phyloP scores from a whole-genome alignment of 2,113 vertebrate genomes.

The Datnioides undecimradiatus region DNA sequence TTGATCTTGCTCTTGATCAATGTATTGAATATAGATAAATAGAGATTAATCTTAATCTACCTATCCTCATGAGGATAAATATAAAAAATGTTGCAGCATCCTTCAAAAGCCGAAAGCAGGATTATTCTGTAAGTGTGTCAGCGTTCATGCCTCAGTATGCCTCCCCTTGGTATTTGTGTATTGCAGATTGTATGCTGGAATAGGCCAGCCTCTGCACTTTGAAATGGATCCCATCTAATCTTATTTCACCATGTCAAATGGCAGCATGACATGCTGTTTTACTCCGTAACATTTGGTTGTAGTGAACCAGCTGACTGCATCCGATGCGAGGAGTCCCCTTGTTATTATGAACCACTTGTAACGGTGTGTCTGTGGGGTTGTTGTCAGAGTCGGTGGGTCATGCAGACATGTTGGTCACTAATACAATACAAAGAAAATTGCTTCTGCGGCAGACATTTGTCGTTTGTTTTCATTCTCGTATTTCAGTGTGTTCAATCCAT shows the following conservation, averaged over 20 bases:
- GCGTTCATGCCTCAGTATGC: slow-evolving; percentile 61
- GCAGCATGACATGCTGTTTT: slow-evolving; percentile 85
- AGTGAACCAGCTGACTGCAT: slow-evolving; percentile 80
- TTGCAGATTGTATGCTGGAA: slow-evolving; percentile 54
- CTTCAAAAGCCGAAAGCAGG: slow-evolving; percentile 23
- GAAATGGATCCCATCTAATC: slow-evolving; percentile 85
- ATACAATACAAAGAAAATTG: slow-evolving; percentile 87
- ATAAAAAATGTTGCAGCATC: slow-evolving; percentile 18
- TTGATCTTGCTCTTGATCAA: slow-evolving; percentile 10
- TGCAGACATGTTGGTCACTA: slow-evolving; percentile 80
- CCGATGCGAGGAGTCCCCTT: slow-evolving; percentile 76
- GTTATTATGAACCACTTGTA: slow-evolving; percentile 83
- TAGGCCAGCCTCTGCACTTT: slow-evolving; percentile 71
- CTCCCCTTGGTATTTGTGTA: slow-evolving; percentile 54
- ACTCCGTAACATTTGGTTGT: slow-evolving; percentile 83
- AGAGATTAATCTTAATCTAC: slow-evolving; percentile 17
- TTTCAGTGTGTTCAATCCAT: slow-evolving; percentile 55
- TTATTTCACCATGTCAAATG: slow-evolving; percentile 84
- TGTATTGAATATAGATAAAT: slow-evolving; percentile 5
- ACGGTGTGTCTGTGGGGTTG: slow-evolving; percentile 75
- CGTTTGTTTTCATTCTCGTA: slow-evolving; percentile 61
- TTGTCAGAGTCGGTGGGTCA: slow-evolving; percentile 75
- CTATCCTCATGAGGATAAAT: slow-evolving; percentile 27
- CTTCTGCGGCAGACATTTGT: slow-evolving; percentile 65
- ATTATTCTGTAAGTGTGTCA: slow-evolving; percentile 63